These are phyloP conservation scores for Dryas iulia DNA, from an alignment of 1,140 invertebrate species.

Conservation along the genomic window DNA sequence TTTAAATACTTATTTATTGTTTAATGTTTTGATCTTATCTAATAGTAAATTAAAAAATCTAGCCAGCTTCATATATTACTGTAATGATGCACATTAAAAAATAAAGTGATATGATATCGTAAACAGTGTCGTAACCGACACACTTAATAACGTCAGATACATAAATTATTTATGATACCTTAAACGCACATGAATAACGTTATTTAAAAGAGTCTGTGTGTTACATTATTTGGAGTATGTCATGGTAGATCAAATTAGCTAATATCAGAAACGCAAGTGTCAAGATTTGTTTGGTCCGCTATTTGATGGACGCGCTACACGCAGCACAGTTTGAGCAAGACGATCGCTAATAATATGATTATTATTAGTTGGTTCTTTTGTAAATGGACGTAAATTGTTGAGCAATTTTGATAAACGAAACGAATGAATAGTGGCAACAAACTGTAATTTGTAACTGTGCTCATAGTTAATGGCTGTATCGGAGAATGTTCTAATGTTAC, in stretches of 20 bases:
- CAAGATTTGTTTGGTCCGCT: constrained; percentile 56
- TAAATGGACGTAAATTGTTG: constrained; percentile 37
- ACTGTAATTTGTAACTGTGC: constrained; percentile 9
- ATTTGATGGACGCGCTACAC: constrained; percentile 50
- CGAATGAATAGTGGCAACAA: constrained; percentile 22
- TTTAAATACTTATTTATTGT: background rate
- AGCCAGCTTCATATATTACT: background rate
- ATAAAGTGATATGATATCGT: background rate
- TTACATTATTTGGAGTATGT: constrained; percentile 43
- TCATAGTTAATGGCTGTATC: background rate
- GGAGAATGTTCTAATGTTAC: background rate
- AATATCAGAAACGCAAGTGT: constrained; percentile 59
- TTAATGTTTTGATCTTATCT: background rate
- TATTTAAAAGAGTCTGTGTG: constrained; percentile 35
- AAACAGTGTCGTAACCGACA: background rate
- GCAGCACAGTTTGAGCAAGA: constrained; percentile 42
- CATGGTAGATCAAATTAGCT: constrained; percentile 51
- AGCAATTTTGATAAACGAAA: constrained; percentile 34
- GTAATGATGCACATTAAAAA: background rate
- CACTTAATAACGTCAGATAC: constrained; percentile 18
- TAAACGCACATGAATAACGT: constrained; percentile 29
- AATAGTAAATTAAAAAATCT: background rate
- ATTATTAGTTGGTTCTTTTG: constrained; percentile 51
- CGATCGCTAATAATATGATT: constrained; percentile 68
- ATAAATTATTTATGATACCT: constrained; percentile 37